Evolutionary conservation across 1,140 invertebrate genomes (phyloP).

Genomic region (Diabrotica virgifera): DNA sequence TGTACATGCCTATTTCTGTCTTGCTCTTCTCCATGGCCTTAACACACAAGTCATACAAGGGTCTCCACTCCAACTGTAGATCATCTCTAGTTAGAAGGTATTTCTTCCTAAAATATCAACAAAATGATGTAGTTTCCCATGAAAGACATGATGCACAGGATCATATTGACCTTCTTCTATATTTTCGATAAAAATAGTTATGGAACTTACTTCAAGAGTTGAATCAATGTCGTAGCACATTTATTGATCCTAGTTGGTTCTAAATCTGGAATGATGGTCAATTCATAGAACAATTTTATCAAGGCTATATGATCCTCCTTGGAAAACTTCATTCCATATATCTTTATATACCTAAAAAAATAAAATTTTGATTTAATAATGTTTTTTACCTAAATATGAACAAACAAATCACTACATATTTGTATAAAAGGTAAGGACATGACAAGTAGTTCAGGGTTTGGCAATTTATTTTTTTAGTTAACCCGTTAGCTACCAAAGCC

Average conservation of each 20-base stretch:
- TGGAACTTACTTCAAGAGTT: conserved; percentile 56
- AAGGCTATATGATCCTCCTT: conserved; percentile 89
- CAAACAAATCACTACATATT: too few relatives aligned
- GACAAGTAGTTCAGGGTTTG: too few relatives aligned
- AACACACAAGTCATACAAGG: conserved; percentile 71
- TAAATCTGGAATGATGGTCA: conserved; percentile 72
- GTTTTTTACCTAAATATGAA: too few relatives aligned
- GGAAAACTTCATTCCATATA: conserved; percentile 83
- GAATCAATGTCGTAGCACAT: conserved; percentile 58
- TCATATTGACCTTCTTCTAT: too few relatives aligned
- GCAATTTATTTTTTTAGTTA: too few relatives aligned
- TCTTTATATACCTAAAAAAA: conserved; percentile 68
- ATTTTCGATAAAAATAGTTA: not conserved
- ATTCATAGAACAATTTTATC: conserved; percentile 78
- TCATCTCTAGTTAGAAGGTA: conserved; percentile 76
- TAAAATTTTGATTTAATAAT: too few relatives aligned
- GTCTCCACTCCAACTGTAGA: conserved; percentile 80
- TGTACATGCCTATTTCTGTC: conserved; percentile 61
- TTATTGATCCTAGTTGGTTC: conserved; percentile 71
- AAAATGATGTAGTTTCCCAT: not conserved
- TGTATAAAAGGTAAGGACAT: too few relatives aligned
- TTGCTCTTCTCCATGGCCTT: conserved; percentile 41
- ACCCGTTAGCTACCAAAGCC: too few relatives aligned
- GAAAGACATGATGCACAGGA: too few relatives aligned
- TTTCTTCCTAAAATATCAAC: conserved; percentile 63